phyloP scores from a whole-genome alignment of 2,113 vertebrate genomes.

The Hippocampus comes region DNA sequence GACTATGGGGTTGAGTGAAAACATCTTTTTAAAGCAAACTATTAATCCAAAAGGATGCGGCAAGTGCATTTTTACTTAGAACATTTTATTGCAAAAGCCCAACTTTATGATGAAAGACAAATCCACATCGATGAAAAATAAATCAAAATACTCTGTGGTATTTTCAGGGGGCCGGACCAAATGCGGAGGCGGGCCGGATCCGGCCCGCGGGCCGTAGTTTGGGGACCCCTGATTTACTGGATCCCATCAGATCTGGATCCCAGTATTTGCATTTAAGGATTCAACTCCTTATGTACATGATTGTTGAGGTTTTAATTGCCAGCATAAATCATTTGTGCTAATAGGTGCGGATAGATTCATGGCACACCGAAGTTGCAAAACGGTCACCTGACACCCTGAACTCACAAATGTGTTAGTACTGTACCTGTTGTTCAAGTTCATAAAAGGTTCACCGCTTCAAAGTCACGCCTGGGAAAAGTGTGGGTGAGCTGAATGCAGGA shows the following conservation, averaged over 20 bases:
- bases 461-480: not conserved
- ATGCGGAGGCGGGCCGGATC: no score
- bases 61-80: no score
- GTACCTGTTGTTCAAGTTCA: not conserved
- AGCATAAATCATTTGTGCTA: not conserved
- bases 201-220: no score
- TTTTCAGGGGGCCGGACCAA: no score
- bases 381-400: not conserved
- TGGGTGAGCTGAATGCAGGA: constrained; percentile 6
- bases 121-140: no score
- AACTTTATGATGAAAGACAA: no score
- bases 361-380: not conserved
- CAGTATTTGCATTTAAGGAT: not conserved
- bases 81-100: no score
- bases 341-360: not conserved
- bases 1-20: no score
- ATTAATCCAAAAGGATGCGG: no score
- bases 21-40: no score
- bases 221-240: no score
- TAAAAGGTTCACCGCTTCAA: not conserved
- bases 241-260: not conserved
- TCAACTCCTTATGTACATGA: not conserved
- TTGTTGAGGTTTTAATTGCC: not conserved
- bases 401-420: not conserved
- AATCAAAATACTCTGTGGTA: no score